These are phyloP conservation scores for Bhutanitis thaidina DNA, from an alignment of 2,888 invertebrate species.

Conservation along the genomic window DNA sequence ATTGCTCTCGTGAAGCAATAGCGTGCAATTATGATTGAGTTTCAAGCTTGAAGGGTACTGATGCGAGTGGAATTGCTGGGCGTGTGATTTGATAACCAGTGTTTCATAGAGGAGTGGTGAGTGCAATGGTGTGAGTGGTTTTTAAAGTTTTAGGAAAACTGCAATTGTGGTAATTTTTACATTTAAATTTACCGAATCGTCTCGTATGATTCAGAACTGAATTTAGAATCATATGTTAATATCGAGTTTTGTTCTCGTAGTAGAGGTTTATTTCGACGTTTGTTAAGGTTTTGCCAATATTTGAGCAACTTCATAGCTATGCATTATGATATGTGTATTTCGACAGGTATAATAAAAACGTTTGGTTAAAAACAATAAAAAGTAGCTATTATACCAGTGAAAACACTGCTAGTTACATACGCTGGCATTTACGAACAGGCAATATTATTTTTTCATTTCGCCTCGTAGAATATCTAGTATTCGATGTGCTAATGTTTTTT, in stretches of 20 bases:
- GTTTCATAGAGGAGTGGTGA: too few relatives aligned
- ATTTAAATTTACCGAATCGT: too few relatives aligned
- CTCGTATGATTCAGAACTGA: too few relatives aligned
- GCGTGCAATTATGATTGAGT: too few relatives aligned
- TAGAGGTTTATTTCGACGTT: conserved; percentile 15
- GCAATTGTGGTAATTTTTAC: too few relatives aligned
- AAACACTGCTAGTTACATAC: conserved; percentile 4
- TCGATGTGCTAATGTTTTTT: conserved; percentile 7
- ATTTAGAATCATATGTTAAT: neutral
- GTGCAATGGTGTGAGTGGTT: too few relatives aligned
- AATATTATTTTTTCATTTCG: conserved; percentile 16
- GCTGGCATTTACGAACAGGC: conserved; percentile 9
- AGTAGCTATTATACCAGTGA: conserved; percentile 1
- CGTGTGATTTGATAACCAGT: too few relatives aligned
- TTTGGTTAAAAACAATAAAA: conserved; percentile 10
- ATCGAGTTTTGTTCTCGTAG: conserved; percentile 3
- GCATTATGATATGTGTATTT: neutral
- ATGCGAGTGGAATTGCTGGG: too few relatives aligned
- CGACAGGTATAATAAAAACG: conserved; percentile 8
- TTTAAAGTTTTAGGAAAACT: too few relatives aligned
- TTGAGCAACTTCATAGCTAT: conserved; percentile 23
- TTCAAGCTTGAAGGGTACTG: too few relatives aligned
- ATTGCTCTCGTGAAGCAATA: too few relatives aligned
- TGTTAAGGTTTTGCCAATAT: conserved; percentile 27
- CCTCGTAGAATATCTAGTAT: conserved; percentile 5